These are phyloP conservation scores for Eupithecia insigniata DNA, from an alignment of 2,888 invertebrate species.

Conservation along the genomic window DNA sequence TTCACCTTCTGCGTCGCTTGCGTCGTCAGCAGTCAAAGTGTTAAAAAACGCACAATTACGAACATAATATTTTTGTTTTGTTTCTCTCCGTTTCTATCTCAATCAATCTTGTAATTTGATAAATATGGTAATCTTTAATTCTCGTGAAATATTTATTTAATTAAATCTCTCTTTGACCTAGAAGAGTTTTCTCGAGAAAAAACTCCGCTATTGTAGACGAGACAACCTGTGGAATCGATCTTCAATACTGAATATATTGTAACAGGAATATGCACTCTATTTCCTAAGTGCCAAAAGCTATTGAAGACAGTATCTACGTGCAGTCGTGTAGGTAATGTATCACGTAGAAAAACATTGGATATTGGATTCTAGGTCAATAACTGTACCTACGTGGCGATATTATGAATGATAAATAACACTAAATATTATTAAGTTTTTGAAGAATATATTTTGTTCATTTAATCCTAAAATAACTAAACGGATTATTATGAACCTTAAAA, in stretches of 20 bases:
- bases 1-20: no score
- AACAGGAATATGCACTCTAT: conserved; percentile 32
- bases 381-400: neutral
- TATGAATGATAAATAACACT: rapidly evolving
- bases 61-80: no score
- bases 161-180: neutral
- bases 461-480: neutral
- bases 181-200: conserved; percentile 18
- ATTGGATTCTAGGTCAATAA: conserved; percentile 10
- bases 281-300: conserved; percentile 7
- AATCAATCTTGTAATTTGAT: neutral
- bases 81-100: no score
- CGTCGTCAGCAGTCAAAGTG: no score
- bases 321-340: conserved; percentile 19
- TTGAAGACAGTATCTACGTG: conserved; percentile 12
- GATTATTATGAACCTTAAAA: neutral
- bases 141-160: neutral
- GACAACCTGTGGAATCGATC: conserved; percentile 23
- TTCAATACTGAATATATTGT: conserved; percentile 12
- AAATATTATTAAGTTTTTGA: neutral
- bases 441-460: neutral
- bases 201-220: conserved; percentile 1
- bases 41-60: no score
- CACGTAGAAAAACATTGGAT: conserved; percentile 20
- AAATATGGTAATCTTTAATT: neutral